Conservation (phyloP, 2,113 vertebrate species). For the Pseudolaguvia tuberculata region DNA sequence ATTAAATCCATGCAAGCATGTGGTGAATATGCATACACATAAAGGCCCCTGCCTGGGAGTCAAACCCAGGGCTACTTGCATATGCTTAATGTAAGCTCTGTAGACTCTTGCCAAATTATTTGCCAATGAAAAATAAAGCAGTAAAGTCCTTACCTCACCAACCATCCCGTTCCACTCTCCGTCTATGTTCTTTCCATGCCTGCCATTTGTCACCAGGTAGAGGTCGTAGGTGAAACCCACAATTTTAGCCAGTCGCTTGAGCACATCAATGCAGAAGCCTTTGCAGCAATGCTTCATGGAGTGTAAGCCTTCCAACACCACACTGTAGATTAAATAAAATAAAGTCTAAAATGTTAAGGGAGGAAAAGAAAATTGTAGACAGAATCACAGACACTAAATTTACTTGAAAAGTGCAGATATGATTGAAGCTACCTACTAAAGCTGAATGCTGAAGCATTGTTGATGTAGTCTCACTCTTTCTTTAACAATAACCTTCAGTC, state of each 20-base stretch:
- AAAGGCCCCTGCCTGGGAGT: not conserved
- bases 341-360: constrained; percentile 29
- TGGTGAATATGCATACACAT: not conserved
- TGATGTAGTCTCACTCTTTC: too few relatives aligned
- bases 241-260: constrained; percentile 85
- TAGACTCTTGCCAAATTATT: not conserved
- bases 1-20: too few relatives aligned
- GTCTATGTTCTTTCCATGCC: constrained; percentile 80
- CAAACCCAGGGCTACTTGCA: too few relatives aligned
- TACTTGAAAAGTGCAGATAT: too few relatives aligned
- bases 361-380: constrained; percentile 7
- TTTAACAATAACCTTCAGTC: too few relatives aligned
- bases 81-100: not conserved
- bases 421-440: too few relatives aligned
- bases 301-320: constrained; percentile 70
- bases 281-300: constrained; percentile 91
- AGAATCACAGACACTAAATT: not conserved
- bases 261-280: constrained; percentile 93
- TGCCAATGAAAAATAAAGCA: not conserved
- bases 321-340: constrained; percentile 58
- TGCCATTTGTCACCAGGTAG: constrained; percentile 89
- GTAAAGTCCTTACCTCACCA: constrained; percentile 74
- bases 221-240: constrained; percentile 94
- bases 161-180: constrained; percentile 95
- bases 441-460: too few relatives aligned